Evolutionary conservation across 2,113 vertebrate genomes (phyloP).

Genomic region (Chaenogobius annularis): DNA sequence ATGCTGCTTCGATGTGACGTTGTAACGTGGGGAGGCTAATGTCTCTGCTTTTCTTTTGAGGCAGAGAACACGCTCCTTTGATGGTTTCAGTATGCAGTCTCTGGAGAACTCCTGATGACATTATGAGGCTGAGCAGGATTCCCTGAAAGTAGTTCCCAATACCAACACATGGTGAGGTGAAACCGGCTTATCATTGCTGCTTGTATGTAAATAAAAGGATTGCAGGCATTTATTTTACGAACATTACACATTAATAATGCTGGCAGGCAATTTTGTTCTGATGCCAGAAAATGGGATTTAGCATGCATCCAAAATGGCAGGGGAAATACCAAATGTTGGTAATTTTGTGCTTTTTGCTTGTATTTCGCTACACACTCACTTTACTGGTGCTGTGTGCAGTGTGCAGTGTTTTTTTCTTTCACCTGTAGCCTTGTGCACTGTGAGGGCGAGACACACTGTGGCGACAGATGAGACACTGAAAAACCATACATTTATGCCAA

Average conservation of each 20-base stretch:
- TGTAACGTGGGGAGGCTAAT: slow-evolving; percentile 41
- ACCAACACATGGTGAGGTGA: slow-evolving; percentile 23
- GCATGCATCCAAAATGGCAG: neutral
- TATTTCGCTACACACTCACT: too few relatives aligned
- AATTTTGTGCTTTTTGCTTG: neutral
- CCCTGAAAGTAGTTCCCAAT: slow-evolving; percentile 89
- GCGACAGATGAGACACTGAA: too few relatives aligned
- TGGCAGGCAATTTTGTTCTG: neutral
- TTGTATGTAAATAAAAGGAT: slow-evolving; percentile 11
- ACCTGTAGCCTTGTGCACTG: too few relatives aligned
- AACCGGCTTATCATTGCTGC: slow-evolving; percentile 18
- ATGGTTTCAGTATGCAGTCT: slow-evolving; percentile 93
- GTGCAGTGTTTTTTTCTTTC: neutral
- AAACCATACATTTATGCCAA: too few relatives aligned
- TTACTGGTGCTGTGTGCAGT: too few relatives aligned
- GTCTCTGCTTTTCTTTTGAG: slow-evolving; percentile 74
- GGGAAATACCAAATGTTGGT: neutral
- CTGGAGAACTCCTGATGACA: slow-evolving; percentile 99
- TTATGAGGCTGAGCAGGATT: slow-evolving; percentile 99
- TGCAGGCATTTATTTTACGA: slow-evolving; percentile 16
- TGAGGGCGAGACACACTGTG: too few relatives aligned
- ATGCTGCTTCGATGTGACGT: slow-evolving; percentile 20
- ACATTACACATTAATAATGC: neutral
- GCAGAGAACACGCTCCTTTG: slow-evolving; percentile 95
- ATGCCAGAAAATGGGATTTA: neutral